phyloP scores from a whole-genome alignment of 2,797 vertebrate genomes.

The Eulemur albifrons region DNA sequence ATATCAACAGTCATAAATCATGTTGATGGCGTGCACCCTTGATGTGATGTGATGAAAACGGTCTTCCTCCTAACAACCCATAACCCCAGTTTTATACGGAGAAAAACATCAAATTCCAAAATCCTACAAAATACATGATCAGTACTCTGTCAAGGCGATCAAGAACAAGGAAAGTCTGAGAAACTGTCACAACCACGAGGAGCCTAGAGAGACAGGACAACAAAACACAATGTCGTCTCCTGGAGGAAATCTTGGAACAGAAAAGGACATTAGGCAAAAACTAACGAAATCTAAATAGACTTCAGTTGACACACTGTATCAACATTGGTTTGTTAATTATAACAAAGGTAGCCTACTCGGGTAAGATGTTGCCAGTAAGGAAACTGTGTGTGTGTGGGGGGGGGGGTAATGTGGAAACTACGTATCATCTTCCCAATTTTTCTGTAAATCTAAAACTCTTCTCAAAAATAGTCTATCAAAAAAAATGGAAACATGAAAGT shows the following conservation, averaged over 20 bases:
- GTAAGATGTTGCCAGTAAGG: neutral
- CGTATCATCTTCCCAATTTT: neutral
- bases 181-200: neutral
- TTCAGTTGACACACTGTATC: neutral
- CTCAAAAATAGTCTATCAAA: neutral
- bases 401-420: neutral
- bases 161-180: neutral
- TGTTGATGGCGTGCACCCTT: neutral
- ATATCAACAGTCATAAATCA: neutral
- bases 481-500: neutral
- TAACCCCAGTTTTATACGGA: neutral
- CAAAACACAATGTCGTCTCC: neutral
- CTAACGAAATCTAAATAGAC: neutral
- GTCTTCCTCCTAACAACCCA: neutral
- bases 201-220: neutral
- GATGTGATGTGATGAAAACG: accelerated
- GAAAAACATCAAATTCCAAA: neutral
- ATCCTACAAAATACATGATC: neutral
- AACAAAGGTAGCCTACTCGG: neutral
- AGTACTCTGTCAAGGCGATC: neutral
- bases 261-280: neutral
- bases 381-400: neutral
- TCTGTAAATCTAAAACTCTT: slow-evolving; percentile 43
- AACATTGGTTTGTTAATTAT: neutral
- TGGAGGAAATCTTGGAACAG: neutral